A percentile compares a stretch with the other conserved stretches of the same genome.
phyloP scores from a whole-genome alignment of 2,888 invertebrate genomes.

The Oscheius sp. region DNA sequence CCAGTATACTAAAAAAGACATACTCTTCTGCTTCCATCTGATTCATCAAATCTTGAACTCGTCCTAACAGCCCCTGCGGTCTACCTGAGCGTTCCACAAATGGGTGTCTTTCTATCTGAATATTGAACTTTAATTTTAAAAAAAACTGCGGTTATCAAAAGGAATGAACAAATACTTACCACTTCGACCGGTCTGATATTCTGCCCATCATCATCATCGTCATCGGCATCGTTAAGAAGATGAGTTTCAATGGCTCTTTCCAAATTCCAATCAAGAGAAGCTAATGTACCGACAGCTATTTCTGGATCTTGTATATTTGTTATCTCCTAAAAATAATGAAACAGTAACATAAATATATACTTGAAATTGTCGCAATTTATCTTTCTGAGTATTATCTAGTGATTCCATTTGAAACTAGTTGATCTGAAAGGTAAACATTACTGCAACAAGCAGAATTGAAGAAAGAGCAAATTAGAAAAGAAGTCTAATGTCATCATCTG shows the following conservation, averaged over 20 bases:
- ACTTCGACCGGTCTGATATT: slow-evolving; percentile 9
- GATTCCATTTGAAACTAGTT: slow-evolving; percentile 12
- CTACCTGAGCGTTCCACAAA: neutral
- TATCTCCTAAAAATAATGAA: slow-evolving; percentile 48
- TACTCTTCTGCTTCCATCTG: neutral
- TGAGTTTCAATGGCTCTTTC: slow-evolving; percentile 43
- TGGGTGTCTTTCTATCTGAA: neutral
- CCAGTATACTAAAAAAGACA: too few species aligned
- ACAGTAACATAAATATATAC: neutral
- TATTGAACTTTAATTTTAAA: neutral
- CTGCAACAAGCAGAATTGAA: neutral
- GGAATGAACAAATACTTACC: neutral
- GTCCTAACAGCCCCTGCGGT: neutral
- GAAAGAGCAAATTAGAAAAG: slow-evolving; percentile 8
- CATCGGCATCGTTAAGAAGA: slow-evolving; percentile 16
- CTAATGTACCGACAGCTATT: slow-evolving; percentile 52
- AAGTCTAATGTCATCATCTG: slow-evolving; percentile 38
- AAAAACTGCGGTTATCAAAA: neutral
- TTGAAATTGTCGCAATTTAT: slow-evolving; percentile 18
- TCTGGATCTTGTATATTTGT: slow-evolving; percentile 51
- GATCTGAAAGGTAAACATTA: neutral
- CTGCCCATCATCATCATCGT: slow-evolving; percentile 23
- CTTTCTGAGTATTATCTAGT: slow-evolving; percentile 7
- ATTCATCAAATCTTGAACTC: neutral
- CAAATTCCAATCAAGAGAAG: slow-evolving; percentile 58